phyloP scores from a whole-genome alignment of 2,888 invertebrate genomes.

The Adelphocoris suturalis region DNA sequence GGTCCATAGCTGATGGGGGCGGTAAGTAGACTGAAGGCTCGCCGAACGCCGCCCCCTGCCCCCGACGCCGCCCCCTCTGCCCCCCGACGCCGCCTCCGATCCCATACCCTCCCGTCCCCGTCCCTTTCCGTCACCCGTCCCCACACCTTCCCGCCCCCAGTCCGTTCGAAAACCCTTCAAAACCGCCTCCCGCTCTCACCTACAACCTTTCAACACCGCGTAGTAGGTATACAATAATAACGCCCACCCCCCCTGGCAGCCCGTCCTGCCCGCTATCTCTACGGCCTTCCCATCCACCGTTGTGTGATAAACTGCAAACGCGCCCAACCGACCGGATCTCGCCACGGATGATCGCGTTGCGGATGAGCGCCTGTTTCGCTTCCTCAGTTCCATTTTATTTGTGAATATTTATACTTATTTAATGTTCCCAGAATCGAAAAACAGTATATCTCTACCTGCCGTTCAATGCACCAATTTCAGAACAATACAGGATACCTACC shows the following conservation, averaged over 20 bases:
- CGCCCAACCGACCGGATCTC: conserved; percentile 36
- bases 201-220: conserved; percentile 12
- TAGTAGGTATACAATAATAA: conserved; percentile 7
- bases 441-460: no score
- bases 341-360: background rate
- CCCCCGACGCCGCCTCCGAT: no score
- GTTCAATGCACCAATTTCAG: no score
- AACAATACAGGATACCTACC: no score
- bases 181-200: conserved; percentile 1
- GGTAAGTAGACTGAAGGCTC: conserved; percentile 59
- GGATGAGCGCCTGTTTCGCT: conserved; percentile 4
- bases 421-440: no score
- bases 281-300: conserved; percentile 22
- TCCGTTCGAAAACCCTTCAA: background rate
- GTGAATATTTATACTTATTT: background rate
- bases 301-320: conserved; percentile 40
- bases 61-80: background rate
- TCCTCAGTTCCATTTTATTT: conserved; percentile 38
- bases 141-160: no score
- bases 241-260: background rate
- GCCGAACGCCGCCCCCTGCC: conserved; percentile 30
- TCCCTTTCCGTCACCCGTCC: no score
- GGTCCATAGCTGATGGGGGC: conserved; percentile 55
- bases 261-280: background rate
- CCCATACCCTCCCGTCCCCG: no score